Base-by-base conservation (phyloP, 2,797 vertebrate genomes). In the Syndactyla subalaris region DNA sequence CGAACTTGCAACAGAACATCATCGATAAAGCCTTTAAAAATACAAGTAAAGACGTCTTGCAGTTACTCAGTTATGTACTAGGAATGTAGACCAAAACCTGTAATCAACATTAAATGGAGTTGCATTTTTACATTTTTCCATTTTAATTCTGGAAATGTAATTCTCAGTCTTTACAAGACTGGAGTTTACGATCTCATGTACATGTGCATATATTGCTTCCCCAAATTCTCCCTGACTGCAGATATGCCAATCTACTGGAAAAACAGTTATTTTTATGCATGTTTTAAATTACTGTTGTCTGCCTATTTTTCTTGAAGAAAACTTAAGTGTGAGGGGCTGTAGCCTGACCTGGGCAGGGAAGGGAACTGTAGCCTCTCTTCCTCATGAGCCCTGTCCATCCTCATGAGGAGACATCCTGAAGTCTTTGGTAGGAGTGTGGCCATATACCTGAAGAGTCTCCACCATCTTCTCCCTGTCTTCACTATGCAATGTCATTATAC, bases 111-210 rank as follows among this genome's bases (percentile, higher is more conserved):
- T 74, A 91, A 92, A 94, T 23, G 39, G 82, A 89, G 85, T 81
- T 3, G 0, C 24, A 80, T 92, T 85, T 96, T 65, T n/a, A 3
- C 41, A 19, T 65, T 62, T 62, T 95, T 84, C 58, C 21, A 12
- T 87, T 95, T 67, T 90, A 65, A 71, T 32, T 38, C 36, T 88
- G 72, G 45, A 82, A 94, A 62, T 85, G 20, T 81, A 94, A 75
- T 74, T 87, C 32, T 87, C 16, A 46, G 23, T 66, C 14, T 17
- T 14, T 55, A 36, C 20, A 61, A 61, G 46, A 24, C 22, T 43
- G 21, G 36, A 73, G 46, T 46, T 19, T 14, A 20, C 19, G 10
- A 48, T 4, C 8, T 77, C 26, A 12, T 49, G 63, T 48, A 32
- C 45, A 21, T 20, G 30, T 32, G 24, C 48, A 20, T 86, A 61